Evolutionary conservation across 2,888 invertebrate genomes (phyloP), one percentile per base, ranked within the genome.

Genomic region (Stenurella melanura): DNA sequence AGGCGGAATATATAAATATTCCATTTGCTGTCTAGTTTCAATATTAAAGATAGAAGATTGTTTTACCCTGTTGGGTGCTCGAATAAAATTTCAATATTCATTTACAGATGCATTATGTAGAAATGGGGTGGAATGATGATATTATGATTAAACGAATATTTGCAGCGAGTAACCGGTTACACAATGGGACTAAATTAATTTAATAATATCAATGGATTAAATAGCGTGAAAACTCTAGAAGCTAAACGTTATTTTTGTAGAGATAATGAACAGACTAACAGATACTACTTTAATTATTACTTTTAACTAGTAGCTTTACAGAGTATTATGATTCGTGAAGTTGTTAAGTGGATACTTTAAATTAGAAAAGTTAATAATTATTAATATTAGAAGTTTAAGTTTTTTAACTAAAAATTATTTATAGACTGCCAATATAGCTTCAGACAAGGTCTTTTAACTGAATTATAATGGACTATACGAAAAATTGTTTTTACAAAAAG

Each of bases 11-110:
- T 67, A 67, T 67, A 67, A 67, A 67, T 67, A 67, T 54, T 67
- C 54, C 54, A 67, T 67, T 67, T 67, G 26, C 73, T 60, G 56
- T 50, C 73, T 72, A 60, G 72, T 72, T 72, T 72, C 72, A 63
- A 63, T 72, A 61, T 50, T 54, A 64, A 73, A 73, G 50, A 64
- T 73, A 38, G 64, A 54, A 56, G 60, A 64, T 73, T 73, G 64
- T 73, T 73, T 50, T 64, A 17, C 19, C 67, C 67, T 42, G 54
- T 42, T 42, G 64, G 64, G n/a, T 18, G 38, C 15, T 26, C n/a
- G 21, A 67, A 67, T 54, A 67, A 67, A 67, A 67, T 67, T 67
- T 67, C 67, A 67, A 67, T 54, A 67, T 67, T 67, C 67, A 54
- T 67, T 67, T 54, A 15, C 54, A 15, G 17, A 42, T n/a, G 42